Evolutionary conservation across 2,113 vertebrate species (phyloP), one percentile per base, ranked within the genome.

Genomic region (Pachypanchax playfairii): DNA sequence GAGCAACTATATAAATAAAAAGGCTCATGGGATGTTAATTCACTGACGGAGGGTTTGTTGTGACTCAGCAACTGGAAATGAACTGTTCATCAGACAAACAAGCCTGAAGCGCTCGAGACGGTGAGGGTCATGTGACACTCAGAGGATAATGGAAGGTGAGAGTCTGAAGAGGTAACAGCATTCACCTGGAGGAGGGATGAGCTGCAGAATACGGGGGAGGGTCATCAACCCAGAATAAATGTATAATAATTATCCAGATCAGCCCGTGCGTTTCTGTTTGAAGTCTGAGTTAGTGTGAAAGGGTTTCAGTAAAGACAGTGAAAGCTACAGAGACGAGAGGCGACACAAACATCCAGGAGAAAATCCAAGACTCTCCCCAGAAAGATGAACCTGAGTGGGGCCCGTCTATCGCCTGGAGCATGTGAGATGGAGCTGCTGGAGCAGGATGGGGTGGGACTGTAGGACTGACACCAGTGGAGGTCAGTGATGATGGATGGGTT

Each of bases 1-100:
- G 20, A 42, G 62, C 57, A 18, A n/a, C 33, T 74, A 14, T 48
- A 48, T 47, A 48, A 70, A 66, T 77, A 52, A 65, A 67, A 62
- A 48, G 51, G 17, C 63, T 69, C 47, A 2, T 17, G 29, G 43
- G 62, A 38, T 25, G 43, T 22, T 33, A 25, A 36, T 33, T 73
- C 21, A 17, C 50, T 50, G 58, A 55, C 43, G 70, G 48, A 72
- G 70, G 68, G 55, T 79, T 36, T 28, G 63, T 46, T 66, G 69
- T 77, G 75, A 74, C 65, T 81, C 56, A 66, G 58, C 50, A 13
- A 26, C 43, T 68, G 74, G 48, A 71, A 76, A 80, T 70, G 57
- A 73, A 49, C 57, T 4, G 59, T 18, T 56, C 47, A 71, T 57
- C 68, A 39, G 53, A 48, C 57, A 68, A 80, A 83, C 64, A 65